Evolutionary conservation across 2,888 invertebrate species (phyloP), one percentile per base, ranked within the genome.

Genomic region (Thymelicus lineola): DNA sequence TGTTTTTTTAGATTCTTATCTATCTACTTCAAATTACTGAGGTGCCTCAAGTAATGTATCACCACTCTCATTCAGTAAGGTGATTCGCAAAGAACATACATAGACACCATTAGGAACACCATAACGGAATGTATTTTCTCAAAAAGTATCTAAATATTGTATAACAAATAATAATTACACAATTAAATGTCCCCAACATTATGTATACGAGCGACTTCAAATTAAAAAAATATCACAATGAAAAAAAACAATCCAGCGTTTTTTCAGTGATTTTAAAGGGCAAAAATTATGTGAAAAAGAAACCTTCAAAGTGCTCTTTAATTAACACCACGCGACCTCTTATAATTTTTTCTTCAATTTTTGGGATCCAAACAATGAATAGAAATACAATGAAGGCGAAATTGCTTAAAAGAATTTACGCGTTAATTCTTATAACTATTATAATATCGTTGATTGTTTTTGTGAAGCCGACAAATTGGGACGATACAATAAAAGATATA

Each of bases 321-420:
- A 77, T 75, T 0, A 71, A 80, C 57, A 80, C 87, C 48, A 74
- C 79, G n/a, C 86, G 84, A 71, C 86, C 87, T 7, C 76, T 89
- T 3, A 74, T 79, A 42, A 77, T 81, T 66, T 80, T 84, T 58
- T 73, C 80, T 12, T 78, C 83, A 9, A 10, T 86, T 38, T 84
- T 86, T 59, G 86, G 87, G 9, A 77, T 82, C 72, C 80, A 83
- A 72, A 76, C 82, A 7, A 68, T 87, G 2, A 80, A 82, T 61
- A 72, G 73, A 0, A 66, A 75, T 36, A 73, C 85, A 17, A 62
- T 67, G 6, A 72, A 71, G 73, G 73, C 78, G 0, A 79, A 76
- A 6, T 57, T 77, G 9, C 28, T 71, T 0, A 79, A 76, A 46
- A 87, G 82, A 73, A 60, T 82, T 0, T 84, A 86, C 72, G 77